Conservation (phyloP, 2,113 vertebrate species). For the Noturus placidus region DNA sequence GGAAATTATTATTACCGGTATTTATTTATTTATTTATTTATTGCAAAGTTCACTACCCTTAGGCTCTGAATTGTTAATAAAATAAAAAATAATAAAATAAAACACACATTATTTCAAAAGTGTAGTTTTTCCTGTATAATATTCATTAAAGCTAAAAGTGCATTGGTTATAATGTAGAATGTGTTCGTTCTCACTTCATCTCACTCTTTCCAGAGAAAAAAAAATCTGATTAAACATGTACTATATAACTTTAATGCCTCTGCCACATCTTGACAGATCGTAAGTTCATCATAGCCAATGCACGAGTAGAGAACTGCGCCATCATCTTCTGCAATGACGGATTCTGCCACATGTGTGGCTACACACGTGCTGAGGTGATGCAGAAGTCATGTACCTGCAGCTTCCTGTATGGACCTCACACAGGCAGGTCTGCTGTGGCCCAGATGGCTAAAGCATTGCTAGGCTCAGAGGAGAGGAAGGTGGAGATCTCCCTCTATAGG, state of each 20-base stretch:
- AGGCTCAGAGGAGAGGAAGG: constrained; percentile 86
- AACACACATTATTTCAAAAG: not conserved
- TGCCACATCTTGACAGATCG: constrained; percentile 70
- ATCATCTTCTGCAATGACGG: constrained; percentile 94
- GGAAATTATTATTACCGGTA: not conserved
- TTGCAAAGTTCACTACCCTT: not conserved
- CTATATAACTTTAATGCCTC: not conserved
- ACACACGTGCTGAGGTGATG: constrained; percentile 87
- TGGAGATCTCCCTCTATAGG: constrained; percentile 87
- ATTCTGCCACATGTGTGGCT: constrained; percentile 88
- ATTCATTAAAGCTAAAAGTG: not conserved
- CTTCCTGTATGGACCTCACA: constrained; percentile 88
- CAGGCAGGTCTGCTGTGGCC: constrained; percentile 76
- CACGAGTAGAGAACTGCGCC: constrained; percentile 87
- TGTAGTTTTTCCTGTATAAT: not conserved
- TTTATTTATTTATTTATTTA: too few species aligned
- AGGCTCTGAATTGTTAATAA: not conserved
- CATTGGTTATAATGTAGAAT: not conserved
- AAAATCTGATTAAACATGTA: not conserved
- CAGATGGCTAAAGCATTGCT: constrained; percentile 88
- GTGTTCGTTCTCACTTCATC: not conserved
- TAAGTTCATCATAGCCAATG: constrained; percentile 91
- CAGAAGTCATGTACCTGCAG: constrained; percentile 89
- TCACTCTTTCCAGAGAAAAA: not conserved
- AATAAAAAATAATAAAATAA: not conserved